Conservation (phyloP, 1,140 invertebrate genomes). For the Anastrepha obliqua region DNA sequence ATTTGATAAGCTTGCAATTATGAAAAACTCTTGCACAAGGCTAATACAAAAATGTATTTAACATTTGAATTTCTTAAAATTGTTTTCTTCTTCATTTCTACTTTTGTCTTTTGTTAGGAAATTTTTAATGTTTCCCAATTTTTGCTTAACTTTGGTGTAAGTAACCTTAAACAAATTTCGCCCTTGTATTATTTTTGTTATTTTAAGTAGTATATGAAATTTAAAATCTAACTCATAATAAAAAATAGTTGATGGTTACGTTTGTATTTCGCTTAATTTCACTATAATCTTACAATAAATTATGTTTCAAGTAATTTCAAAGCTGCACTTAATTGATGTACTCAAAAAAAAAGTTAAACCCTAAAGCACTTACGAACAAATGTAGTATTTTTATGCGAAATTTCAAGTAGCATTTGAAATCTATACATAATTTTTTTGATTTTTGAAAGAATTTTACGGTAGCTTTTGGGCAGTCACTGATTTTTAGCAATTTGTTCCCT, state of each 20-base stretch:
- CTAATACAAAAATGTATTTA: not conserved
- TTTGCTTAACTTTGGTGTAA: not conserved
- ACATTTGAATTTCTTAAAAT: not conserved
- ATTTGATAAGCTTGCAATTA: not conserved
- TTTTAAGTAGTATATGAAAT: not conserved
- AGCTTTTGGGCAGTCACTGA: constrained; percentile 18
- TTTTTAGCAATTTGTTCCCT: constrained; percentile 14
- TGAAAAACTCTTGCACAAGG: not conserved
- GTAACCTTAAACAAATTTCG: not conserved
- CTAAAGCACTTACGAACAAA: not conserved
- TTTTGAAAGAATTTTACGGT: not conserved
- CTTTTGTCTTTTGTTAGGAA: constrained; percentile 6
- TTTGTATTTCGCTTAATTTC: constrained; percentile 10
- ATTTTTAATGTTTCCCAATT: not conserved
- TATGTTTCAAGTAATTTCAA: constrained; percentile 19
- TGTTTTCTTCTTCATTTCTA: not conserved
- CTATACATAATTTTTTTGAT: constrained; percentile 1
- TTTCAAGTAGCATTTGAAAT: not conserved
- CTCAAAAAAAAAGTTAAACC: not conserved
- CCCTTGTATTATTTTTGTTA: not conserved
- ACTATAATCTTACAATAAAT: constrained; percentile 26
- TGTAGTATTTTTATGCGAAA: not conserved
- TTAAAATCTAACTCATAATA: not conserved
- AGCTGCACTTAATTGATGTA: not conserved
- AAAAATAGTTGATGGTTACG: not conserved